Evolutionary conservation across 2,113 vertebrate species (phyloP), one percentile per base, ranked within the genome.

Genomic region (Heptranchias perlo): DNA sequence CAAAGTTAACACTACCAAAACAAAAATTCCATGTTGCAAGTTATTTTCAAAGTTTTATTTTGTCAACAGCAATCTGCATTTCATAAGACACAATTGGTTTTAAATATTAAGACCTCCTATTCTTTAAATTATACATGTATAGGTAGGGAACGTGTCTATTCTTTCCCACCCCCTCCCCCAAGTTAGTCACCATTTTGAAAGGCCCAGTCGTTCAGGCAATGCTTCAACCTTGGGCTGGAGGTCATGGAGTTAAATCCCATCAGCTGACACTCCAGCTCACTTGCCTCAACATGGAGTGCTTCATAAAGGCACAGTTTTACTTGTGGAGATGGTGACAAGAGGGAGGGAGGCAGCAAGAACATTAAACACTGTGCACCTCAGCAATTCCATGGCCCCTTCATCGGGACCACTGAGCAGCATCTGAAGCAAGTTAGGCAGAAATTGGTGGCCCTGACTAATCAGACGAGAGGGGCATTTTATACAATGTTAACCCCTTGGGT

Each of bases 31-130:
- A 69, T 47, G 35, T 11, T 91, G 87, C 93, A 64, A 67, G 47
- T 94, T 94, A 94, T 95, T 95, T 73, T 69, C 65, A 73, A 73
- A 87, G n/a, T n/a, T n/a, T n/a, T 91, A 10, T 69, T 73, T 95
- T 49, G 25, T 52, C 65, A 69, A 31, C 67, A 67, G 52, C 47
- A 95, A 73, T 67, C 44, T 95, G 47, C 44, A 69, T 49, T 28
- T 95, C 47, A 65, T 39, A 67, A 69, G 94, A 73, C 94, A 73
- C 64, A 95, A 95, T 52, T 95, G 21, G 58, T 95, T 95, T 95
- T 95, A 95, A 95, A 95, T 95, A 95, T 67, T 95, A 49, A 47
- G 62, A 47, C n/a, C 44, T 39, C 65, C 73, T 95, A 73, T 93
- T 62, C 47, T 31, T 69, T 49, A 94, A 94, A 94, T 47, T 67